Percentiles rank a stretch among this genome's conserved stretches.
phyloP scores from a whole-genome alignment of 2,113 vertebrate genomes.

The Pelvicachromis taeniatus region DNA sequence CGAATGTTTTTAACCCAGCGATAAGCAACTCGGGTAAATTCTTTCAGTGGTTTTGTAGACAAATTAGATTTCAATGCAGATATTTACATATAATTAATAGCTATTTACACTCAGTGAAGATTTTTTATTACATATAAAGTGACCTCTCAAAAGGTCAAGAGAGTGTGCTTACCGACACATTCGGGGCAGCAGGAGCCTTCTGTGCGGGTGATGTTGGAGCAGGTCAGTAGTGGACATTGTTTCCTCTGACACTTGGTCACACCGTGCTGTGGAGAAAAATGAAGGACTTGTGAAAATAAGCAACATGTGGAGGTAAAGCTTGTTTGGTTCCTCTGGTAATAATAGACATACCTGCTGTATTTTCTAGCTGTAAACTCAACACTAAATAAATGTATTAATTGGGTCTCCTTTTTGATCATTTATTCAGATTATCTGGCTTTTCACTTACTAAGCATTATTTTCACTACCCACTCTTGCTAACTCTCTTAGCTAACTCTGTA shows the following conservation, averaged over 20 bases:
- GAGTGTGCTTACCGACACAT: conserved; percentile 72
- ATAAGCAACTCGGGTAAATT: background rate
- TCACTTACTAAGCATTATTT: background rate
- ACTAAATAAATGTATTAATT: background rate
- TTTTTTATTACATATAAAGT: background rate
- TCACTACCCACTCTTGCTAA: background rate
- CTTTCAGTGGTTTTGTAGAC: background rate
- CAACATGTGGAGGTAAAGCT: background rate
- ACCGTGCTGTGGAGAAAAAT: conserved; percentile 69
- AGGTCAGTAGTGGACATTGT: conserved; percentile 77
- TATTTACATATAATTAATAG: background rate
- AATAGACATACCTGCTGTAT: background rate
- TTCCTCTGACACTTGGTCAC: conserved; percentile 86
- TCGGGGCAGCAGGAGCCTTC: conserved; percentile 80
- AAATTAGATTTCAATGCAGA: background rate
- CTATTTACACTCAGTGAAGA: background rate
- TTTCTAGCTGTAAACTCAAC: background rate
- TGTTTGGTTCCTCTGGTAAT: background rate
- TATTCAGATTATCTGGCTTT: background rate
- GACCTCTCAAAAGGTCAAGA: background rate
- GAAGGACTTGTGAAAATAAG: background rate
- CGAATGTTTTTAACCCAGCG: background rate
- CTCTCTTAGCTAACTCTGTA: background rate
- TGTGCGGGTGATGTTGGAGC: conserved; percentile 62
- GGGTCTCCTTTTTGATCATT: background rate